Evolutionary conservation across 2,797 vertebrate genomes (phyloP), one percentile per base, ranked within the genome.

Genomic region (Lacerta bilineata): DNA sequence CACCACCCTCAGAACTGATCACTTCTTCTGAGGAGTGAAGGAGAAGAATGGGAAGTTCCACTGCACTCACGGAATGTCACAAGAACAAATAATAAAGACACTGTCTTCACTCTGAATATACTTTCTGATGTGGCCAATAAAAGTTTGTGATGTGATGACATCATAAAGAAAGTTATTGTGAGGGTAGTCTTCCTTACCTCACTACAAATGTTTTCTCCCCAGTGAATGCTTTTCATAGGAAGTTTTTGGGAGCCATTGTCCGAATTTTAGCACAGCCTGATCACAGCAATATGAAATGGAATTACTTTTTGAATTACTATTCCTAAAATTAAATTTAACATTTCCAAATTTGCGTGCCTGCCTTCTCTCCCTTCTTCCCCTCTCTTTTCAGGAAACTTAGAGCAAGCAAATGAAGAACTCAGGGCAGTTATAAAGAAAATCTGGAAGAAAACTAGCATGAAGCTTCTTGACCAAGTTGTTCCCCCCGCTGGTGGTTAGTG

Each of bases 401-500:
- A 99, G 92, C 99, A 99, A 96, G 98, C 98, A 94, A 99, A 99
- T n/a, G 99, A 99, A 96, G 99, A 99, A 93, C 98, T 99, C 84
- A 97, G 99, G 92, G 98, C 99, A 0, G 98, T 99, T 91, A 99
- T 99, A 93, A 99, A 99, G 97, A 99, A 99, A 96, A 99, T 99
- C 92, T 99, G 99, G 98, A 99, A 99, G 96, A 98, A 99, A 96
- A 99, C 99, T 0, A 99, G 98, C 96, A 99, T 99, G 98, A 99
- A 99, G 90, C 97, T 99, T 18, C 97, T 99, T 88, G 99, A 99
- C 94, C 99, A 99, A 98, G 98, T 99, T 87, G 99, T 99, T 90
- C 99, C 99, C 94, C 99, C 99, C 66, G 98, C 99, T 97, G 98
- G 98, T 95, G 99, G 99, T 99, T 97, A 99, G 99, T 99, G 94